Evolutionary conservation across 2,888 invertebrate species (phyloP), one percentile per base, ranked within the genome.

Genomic region (Athripsodes cinereus): DNA sequence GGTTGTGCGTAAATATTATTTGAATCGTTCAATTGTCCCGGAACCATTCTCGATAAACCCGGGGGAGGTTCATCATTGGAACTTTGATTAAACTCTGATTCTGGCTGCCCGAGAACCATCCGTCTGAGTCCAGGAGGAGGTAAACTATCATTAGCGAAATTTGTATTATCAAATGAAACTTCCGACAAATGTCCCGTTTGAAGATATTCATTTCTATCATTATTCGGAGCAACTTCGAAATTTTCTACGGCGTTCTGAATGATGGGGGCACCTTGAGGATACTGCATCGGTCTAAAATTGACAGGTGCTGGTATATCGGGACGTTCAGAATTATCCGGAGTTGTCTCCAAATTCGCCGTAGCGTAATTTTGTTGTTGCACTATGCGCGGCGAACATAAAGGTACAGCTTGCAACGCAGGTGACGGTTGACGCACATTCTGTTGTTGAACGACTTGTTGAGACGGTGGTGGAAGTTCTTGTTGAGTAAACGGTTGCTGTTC

Each of bases 101-200:
- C 85, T 50, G 83, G 82, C 68, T 85, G 84, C 0, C 87, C 87
- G 1, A 86, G 74, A 2, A 85, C 86, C 76, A 86, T 77, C 64
- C 87, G 74, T 13, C 85, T 81, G 10, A 85, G 67, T 0, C 86
- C 86, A 0, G 84, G 83, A 2, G 85, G 85, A 1, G 84, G 85
- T 61, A 55, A 31, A 31, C 52, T 53, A 16, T 57, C 50, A 48
- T 55, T 57, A 13, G 59, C 35, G 49, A 59, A 63, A 49, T 61
- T 61, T n/a, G 58, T 74, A 65, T 78, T 78, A 62, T 75, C 77
- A 64, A 74, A 78, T 64, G 78, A 78, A 10, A 75, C 73, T 65
- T 83, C 82, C 1, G 86, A 87, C 50, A 88, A 71, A 67, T 88
- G 87, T 18, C 88, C 88, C 1, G 88, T 89, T 72, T 88, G 88